Evolutionary conservation across 2,113 vertebrate species (phyloP), one percentile per base, ranked within the genome.

Genomic region (Phasianus colchicus): DNA sequence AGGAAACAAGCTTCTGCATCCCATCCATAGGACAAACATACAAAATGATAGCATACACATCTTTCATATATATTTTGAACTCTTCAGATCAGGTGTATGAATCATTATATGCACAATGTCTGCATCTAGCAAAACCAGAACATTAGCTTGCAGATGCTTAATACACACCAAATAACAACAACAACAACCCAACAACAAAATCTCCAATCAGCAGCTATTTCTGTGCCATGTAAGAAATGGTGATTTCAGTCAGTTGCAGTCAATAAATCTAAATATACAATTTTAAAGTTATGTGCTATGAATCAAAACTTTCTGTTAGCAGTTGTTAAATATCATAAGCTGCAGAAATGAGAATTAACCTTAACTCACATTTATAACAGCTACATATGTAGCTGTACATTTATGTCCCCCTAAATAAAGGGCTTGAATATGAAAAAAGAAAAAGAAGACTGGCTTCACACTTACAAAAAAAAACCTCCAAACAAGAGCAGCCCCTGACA

Each of bases 191-290:
- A 54, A 29, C 52, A 54, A 27, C 13, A 52, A 27, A 27, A 52
- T 15, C 25, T 8, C 38, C 13, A 57, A 6, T 10, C 57, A 82
- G 54, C n/a, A 83, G 27, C 20, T n/a, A 63, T 10, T 76, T 89
- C 63, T 45, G n/a, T 11, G 24, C 58, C 58, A 16, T 0, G 0
- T 8, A 1, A 69, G 66, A 42, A 84, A 34, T 0, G 0, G 55
- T n/a, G 55, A n/a, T n/a, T 32, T 20, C 55, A 58, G 30, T 57
- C 30, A 32, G 55, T 19, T 32, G 32, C 30, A 57, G 32, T 58
- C 55, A 20, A 20, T 32, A 58, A n/a, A n/a, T 58, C n/a, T n/a
- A 20, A 58, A n/a, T 58, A 18, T 58, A n/a, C 55, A 58, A n/a
- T 61, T 76, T 61, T 61, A 22, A 36, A 67, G 17, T 2, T n/a